Percentiles rank a stretch among this genome's conserved stretches.
These are phyloP conservation scores for Chanos chanos DNA, from an alignment of 2,797 vertebrate species.

Conservation along the genomic window DNA sequence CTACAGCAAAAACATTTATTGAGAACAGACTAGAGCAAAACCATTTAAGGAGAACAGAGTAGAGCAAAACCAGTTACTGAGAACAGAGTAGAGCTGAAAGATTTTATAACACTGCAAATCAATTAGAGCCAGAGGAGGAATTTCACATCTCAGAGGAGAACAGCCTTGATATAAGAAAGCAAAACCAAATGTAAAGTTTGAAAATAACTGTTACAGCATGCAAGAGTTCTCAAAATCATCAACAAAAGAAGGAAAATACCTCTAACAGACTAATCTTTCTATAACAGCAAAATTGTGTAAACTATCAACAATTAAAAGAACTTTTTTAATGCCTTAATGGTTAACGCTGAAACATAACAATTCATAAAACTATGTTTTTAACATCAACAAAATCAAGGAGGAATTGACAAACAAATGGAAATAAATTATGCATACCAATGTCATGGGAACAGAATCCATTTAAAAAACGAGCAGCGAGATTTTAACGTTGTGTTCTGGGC, in stretches of 20 bases:
- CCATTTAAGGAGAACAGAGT: too few relatives aligned
- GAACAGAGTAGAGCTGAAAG: too few relatives aligned
- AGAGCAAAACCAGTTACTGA: too few relatives aligned
- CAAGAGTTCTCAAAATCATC: not conserved
- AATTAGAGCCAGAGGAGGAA: too few relatives aligned
- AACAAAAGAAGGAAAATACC: conserved; percentile 4
- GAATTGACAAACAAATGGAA: conserved; percentile 2
- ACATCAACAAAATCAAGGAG: not conserved
- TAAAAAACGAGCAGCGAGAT: conserved; percentile 18
- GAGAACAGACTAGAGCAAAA: too few relatives aligned
- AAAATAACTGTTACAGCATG: not conserved
- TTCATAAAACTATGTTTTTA: not conserved
- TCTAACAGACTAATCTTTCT: conserved; percentile 21
- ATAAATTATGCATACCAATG: conserved; percentile 34
- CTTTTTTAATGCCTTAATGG: conserved; percentile 2
- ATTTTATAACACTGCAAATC: too few relatives aligned
- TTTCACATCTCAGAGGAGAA: too few relatives aligned
- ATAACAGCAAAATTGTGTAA: conserved; percentile 17
- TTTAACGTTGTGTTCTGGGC: not conserved
- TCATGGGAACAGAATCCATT: not conserved
- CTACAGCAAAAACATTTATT: too few relatives aligned
- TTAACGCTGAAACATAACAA: not conserved
- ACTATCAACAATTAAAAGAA: too few relatives aligned
- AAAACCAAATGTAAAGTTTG: not conserved
- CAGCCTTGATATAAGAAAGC: too few relatives aligned